A percentile compares a stretch with the other conserved stretches of the same genome.
Conservation (phyloP, 1,140 invertebrate genomes). For the roundworm (Caenorhabditis elegans) region DNA sequence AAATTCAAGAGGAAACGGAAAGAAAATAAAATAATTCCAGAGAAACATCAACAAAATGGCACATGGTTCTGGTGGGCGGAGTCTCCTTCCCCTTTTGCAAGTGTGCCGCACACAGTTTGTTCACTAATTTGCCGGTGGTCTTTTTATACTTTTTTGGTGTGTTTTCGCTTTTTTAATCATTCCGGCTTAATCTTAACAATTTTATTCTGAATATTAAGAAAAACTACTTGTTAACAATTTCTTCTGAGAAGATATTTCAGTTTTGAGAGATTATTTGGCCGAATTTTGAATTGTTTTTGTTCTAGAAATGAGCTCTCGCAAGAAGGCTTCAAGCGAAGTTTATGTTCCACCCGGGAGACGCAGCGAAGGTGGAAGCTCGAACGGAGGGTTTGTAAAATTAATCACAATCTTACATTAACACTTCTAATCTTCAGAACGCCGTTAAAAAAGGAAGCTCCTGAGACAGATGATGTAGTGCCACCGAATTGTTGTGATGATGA, state of each 20-base stretch:
- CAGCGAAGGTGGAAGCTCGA: background rate
- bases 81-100: background rate
- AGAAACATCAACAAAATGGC: slow-evolving; percentile 12
- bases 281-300: background rate
- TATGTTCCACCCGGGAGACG: background rate
- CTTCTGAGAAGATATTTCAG: too few species aligned
- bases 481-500: background rate
- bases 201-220: too few species aligned
- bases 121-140: too few species aligned
- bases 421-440: background rate
- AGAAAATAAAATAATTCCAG: background rate
- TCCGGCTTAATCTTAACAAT: too few species aligned
- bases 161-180: too few species aligned
- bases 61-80: slow-evolving; percentile 14
- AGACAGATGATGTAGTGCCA: background rate
- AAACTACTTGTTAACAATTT: too few species aligned
- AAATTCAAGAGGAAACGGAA: too few species aligned
- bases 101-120: background rate
- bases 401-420: too few species aligned
- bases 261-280: too few species aligned
- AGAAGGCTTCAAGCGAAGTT: background rate
- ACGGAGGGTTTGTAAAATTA: background rate
- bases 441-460: background rate
- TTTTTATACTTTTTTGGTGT: background rate
- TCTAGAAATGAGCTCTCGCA: background rate